Base-by-base conservation (phyloP, 2,797 vertebrate species). In the Dallia pectoralis region DNA sequence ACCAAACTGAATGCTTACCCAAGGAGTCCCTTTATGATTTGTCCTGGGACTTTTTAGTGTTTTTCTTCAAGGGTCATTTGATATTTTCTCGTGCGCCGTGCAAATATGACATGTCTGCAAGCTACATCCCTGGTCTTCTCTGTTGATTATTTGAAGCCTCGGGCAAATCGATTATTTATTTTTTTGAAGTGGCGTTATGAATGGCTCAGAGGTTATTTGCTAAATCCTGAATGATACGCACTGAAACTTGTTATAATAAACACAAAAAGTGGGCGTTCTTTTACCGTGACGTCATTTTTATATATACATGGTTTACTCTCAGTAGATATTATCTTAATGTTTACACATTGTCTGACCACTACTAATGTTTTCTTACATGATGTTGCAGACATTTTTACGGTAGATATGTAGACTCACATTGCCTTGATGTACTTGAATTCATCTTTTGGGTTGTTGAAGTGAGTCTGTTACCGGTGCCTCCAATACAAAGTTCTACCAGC, bases 391-490 rank as follows among this genome's bases (percentile, higher is more conserved):
- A 25, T 25, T n/a, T 56, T 4, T 56, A 56, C 22, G 12, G n/a
- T 25, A 56, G 40, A 11, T 22, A n/a, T 11, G 0, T 11, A 3
- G 11, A 22, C 22, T 11, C 7, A 56, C 22, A 56, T 56, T 56
- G 8, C 18, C 8, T 40, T 7, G 8, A 14, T 40, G 1, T 22
- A 22, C 30, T 19, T 11, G 4, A 33, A n/a, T n/a, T 32, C 32
- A 12, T 66, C 64, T 65, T 36, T 22, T 3, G 22, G n/a, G n/a
- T n/a, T 56, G 22, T 56, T 56, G 7, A 56, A 11, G 22, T 4
- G 19, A 40, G 18, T 70, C 74, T 49, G 70, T 73, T 77, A 74
- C 49, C 47, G 2, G 44, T 77, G 8, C n/a, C 66, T 27, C 16
- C 1, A 48, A 67, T 47, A n/a, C 15, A 27, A 67, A 40, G 32